Evolutionary conservation across 1,140 invertebrate species (phyloP), one percentile per base, ranked within the genome.

Genomic region (Nasonia longicornis): DNA sequence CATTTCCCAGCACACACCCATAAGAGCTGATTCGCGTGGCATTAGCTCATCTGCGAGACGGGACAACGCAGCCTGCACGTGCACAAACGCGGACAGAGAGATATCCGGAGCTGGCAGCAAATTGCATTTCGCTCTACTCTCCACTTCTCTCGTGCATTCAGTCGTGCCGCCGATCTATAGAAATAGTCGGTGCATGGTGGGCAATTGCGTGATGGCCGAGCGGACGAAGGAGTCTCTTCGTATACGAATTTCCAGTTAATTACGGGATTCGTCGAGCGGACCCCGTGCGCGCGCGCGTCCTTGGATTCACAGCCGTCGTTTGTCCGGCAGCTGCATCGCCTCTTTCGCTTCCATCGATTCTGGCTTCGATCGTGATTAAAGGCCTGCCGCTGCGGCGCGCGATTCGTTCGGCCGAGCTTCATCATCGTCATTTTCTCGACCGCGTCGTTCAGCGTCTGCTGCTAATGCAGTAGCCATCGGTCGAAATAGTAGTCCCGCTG

Each of bases 201-300:
- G 10, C 22, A 67, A 26, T 71, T 42, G 16, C 20, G 31, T 42
- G 42, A 71, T n/a, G 26, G 29, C 10, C 35, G 16, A 20, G 20
- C 20, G 31, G 8, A 20, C 69, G 31, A 71, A 20, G 69, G 35
- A 35, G 14, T 26, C 11, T 26, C 64, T 67, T 0, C 26, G 26
- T 67, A 64, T 78, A 71, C 81, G 81, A 86, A 81, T 86, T 85
- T 84, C 80, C 75, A 86, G 83, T 85, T 85, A 86, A 86, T 86
- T 86, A 85, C 81, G 72, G 48, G 35, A 64, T 35, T 58, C 52
- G 52, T 3, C 20, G 52, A 64, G 14, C 64, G 64, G 8, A n/a
- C n/a, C 22, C 22, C 0, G 20, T 20, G 22, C 26, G 52, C 11
- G 70, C 63, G 64, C 63, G 64, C 58, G 71, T 66, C 22, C 58